A percentile compares a stretch with the other conserved stretches of the same genome.
Conservation (phyloP, 2,888 invertebrate species). For the Drosophila paracracens region DNA sequence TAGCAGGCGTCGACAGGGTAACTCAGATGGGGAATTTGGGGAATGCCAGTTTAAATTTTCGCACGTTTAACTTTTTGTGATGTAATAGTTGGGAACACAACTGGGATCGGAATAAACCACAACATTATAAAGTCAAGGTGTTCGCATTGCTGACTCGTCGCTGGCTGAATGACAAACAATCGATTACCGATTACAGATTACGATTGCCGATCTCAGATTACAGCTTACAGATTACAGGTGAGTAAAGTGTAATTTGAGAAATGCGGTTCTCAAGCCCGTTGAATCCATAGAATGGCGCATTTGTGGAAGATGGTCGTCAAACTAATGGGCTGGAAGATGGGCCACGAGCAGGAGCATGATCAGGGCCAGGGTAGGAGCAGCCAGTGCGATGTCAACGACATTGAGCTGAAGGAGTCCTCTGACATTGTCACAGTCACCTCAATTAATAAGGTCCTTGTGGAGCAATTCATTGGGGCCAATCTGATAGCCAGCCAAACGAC, state of each 20-base stretch:
- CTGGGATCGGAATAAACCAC: background rate
- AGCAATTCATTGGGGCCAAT: constrained; percentile 23
- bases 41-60: background rate
- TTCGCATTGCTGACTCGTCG: background rate
- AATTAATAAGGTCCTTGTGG: constrained; percentile 31
- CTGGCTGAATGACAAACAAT: background rate
- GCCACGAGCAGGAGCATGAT: constrained; percentile 7
- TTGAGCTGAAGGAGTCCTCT: constrained; percentile 40
- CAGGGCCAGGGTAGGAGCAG: background rate
- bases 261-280: background rate
- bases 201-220: too few relatives aligned
- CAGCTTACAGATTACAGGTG: background rate
- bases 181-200: background rate
- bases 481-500: constrained; percentile 10
- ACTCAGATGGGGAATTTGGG: background rate
- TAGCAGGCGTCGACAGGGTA: background rate
- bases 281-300: constrained; percentile 21
- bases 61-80: background rate
- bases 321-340: constrained; percentile 6
- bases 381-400: constrained; percentile 4
- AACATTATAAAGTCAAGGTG: background rate
- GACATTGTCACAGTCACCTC: constrained; percentile 32
- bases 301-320: constrained; percentile 27
- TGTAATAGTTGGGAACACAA: background rate
- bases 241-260: background rate